A percentile compares a stretch with the other conserved stretches of the same genome.
These are phyloP conservation scores for Denticeps clupeoides DNA, from an alignment of 2,797 vertebrate genomes.

Conservation along the genomic window DNA sequence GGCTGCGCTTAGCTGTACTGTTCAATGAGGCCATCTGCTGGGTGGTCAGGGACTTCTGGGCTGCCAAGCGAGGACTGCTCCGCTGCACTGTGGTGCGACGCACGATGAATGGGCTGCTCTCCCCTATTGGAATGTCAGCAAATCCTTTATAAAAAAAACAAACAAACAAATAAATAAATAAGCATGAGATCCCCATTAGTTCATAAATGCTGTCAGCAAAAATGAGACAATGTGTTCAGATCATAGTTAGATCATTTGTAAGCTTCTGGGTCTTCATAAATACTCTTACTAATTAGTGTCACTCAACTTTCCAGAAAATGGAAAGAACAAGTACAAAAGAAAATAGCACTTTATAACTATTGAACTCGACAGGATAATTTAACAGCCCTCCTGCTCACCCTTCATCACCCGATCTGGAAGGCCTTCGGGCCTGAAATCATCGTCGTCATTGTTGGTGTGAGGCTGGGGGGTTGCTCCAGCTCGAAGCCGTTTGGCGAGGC, in stretches of 20 bases:
- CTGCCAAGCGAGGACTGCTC: slow-evolving; percentile 51
- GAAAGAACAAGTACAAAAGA: no score
- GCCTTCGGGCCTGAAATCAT: slow-evolving; percentile 59
- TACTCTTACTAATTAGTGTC: no score
- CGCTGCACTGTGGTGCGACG: slow-evolving; percentile 59
- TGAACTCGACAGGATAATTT: no score
- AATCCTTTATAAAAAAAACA: slow-evolving; percentile 51
- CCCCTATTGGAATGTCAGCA: slow-evolving; percentile 67
- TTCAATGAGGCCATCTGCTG: slow-evolving; percentile 8
- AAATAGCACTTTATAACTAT: no score
- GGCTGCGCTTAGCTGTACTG: slow-evolving; percentile 26
- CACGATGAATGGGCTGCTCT: slow-evolving; percentile 66
- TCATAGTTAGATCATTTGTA: no score
- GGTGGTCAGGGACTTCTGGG: slow-evolving; percentile 22
- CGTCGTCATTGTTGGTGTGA: slow-evolving; percentile 35
- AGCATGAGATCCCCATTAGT: background rate
- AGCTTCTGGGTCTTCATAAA: no score
- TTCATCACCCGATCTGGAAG: slow-evolving; percentile 73
- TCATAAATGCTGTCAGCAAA: no score
- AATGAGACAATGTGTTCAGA: no score
- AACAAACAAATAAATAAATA: background rate
- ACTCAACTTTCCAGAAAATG: no score
- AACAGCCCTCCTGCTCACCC: slow-evolving; percentile 47
- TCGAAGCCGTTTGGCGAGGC: slow-evolving; percentile 56
- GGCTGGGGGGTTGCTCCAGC: slow-evolving; percentile 21